Base-by-base conservation (phyloP, 2,888 invertebrate species). In the Odontocolon sp. region DNA sequence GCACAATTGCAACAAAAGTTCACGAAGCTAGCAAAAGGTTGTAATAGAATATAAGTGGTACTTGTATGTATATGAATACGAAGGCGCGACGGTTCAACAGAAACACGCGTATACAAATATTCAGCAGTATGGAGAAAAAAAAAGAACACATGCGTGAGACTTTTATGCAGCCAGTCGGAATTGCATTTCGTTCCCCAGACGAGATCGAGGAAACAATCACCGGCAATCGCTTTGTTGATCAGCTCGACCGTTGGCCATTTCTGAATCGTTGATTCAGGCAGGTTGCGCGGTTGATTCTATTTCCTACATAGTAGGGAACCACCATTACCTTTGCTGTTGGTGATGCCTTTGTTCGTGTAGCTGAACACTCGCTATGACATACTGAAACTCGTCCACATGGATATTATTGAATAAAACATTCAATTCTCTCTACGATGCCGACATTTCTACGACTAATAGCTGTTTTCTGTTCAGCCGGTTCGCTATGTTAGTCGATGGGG, bases 381-480 rank as follows among this genome's bases (percentile, higher is more conserved):
- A 21, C 45, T 28, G 23, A 23, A 23, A 18, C 33, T 54, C 36
- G 36, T n/a, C 66, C 6, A 66, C 64, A 45, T 61, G 23, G 45
- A 31, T 36, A 59, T 72, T 59, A 64, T 59, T 54, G 64, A 73
- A 69, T 73, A 61, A 69, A 77, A 66, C 68, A 69, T 77, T 77
- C 77, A 69, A 73, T 77, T 77, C 57, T 38, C 54, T 31, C 64
- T 66, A 16, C 42, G 72, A 36, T 50, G 40, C 26, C 59, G 57
- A 68, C 69, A 69, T 50, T 59, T 59, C 36, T 38, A 28, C 66
- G 69, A 68, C 57, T 69, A 64, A 77, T 68, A 52, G 77, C 52
- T 14, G 21, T 52, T 33, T 14, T n/a, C 28, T n/a, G 28, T 28
- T 45, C 1, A n/a, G 4, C 40, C 11, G 9, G 1, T 31, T 31